Conservation (phyloP, 2,113 vertebrate genomes). For the Excalfactoria chinensis region DNA sequence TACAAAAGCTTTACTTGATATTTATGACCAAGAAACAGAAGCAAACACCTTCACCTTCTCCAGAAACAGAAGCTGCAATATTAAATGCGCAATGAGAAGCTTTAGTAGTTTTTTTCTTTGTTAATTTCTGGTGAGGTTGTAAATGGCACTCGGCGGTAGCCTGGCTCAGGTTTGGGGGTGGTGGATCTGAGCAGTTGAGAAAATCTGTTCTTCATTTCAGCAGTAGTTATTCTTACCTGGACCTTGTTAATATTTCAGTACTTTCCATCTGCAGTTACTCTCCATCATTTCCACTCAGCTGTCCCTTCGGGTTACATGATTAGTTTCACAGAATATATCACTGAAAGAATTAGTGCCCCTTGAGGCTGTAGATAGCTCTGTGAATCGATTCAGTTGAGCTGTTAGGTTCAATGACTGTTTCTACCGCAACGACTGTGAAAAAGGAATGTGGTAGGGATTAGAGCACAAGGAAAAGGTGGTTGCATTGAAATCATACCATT, state of each 20-base stretch:
- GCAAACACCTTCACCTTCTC: neutral
- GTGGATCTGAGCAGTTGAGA: neutral
- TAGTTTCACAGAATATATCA: neutral
- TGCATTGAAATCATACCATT: neutral
- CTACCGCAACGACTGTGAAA: neutral
- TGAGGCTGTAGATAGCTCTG: neutral
- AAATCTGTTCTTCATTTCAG: neutral
- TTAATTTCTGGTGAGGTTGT: neutral
- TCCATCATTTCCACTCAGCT: neutral
- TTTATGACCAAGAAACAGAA: neutral
- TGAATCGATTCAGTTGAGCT: neutral
- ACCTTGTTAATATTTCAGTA: neutral
- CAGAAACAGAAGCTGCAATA: neutral
- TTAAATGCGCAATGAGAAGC: neutral
- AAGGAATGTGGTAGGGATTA: neutral
- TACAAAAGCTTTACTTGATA: neutral
- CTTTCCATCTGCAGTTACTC: neutral
- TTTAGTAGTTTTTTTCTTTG: neutral
- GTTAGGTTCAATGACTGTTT: neutral
- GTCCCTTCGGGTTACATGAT: neutral
- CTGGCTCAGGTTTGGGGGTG: rapidly evolving
- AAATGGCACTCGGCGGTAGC: neutral
- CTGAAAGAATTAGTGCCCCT: neutral
- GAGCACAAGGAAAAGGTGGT: neutral
- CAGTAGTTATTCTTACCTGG: neutral